phyloP scores from a whole-genome alignment of 2,888 invertebrate genomes.

The Lampropteryx suffumata region DNA sequence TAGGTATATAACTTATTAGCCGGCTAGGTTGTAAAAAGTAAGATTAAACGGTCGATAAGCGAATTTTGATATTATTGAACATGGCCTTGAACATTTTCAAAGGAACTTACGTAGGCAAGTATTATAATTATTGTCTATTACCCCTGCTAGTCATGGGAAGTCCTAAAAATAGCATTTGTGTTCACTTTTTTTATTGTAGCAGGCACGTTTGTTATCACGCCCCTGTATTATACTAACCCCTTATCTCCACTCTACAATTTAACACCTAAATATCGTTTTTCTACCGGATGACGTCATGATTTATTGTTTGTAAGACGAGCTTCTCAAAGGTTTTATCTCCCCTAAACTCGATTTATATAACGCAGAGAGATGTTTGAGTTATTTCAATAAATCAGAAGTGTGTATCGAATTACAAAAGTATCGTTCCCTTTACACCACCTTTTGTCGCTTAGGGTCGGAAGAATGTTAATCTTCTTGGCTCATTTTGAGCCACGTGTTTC shows the following conservation, averaged over 20 bases:
- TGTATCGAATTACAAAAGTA: constrained; percentile 74
- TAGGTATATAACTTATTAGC: too few species aligned
- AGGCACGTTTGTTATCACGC: constrained; percentile 27
- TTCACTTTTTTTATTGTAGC: constrained; percentile 26
- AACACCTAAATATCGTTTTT: constrained; percentile 69
- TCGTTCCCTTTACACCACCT: constrained; percentile 55
- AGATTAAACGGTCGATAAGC: too few species aligned
- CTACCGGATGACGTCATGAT: constrained; percentile 70
- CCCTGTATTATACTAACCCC: constrained; percentile 33
- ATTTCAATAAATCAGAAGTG: constrained; percentile 80
- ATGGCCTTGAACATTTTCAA: too few species aligned
- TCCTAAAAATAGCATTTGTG: constrained; percentile 6
- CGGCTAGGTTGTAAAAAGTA: too few species aligned
- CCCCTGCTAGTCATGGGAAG: constrained; percentile 11
- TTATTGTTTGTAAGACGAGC: constrained; percentile 76
- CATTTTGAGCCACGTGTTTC: constrained; percentile 58
- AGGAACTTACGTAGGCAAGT: too few species aligned
- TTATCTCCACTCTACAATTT: constrained; percentile 56
- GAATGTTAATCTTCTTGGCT: constrained; percentile 70
- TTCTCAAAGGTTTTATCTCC: constrained; percentile 71
- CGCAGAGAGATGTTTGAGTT: constrained; percentile 68
- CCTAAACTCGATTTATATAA: constrained; percentile 70
- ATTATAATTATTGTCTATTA: neutral
- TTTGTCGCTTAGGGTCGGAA: constrained; percentile 57
- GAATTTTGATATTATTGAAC: too few species aligned